These are phyloP conservation scores for Rutpela maculata DNA, from an alignment of 2,888 invertebrate species.

Conservation along the genomic window DNA sequence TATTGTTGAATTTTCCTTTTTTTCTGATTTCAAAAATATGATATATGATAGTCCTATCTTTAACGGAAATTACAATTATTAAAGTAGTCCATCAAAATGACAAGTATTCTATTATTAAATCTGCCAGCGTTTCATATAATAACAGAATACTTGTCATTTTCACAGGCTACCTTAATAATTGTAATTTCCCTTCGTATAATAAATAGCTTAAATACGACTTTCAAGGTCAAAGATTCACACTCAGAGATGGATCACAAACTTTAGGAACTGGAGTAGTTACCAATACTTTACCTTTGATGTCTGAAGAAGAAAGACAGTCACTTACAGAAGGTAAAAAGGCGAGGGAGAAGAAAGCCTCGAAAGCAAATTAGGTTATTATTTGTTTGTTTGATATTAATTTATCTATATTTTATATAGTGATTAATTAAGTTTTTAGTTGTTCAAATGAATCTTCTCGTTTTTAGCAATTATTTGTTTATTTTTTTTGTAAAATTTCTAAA, in stretches of 20 bases:
- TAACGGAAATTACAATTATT: no score
- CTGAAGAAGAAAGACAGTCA: conserved; percentile 81
- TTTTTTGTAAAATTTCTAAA: background rate
- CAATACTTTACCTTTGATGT: conserved; percentile 81
- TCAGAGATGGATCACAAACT: conserved; percentile 88
- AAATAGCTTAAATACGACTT: no score
- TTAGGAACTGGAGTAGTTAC: conserved; percentile 96
- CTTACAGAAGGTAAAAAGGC: conserved; percentile 89
- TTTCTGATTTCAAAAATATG: no score
- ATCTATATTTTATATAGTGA: conserved; percentile 5
- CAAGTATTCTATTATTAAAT: no score
- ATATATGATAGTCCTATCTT: no score
- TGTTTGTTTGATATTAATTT: background rate
- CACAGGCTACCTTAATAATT: no score
- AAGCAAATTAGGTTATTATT: conserved; percentile 38
- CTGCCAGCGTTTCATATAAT: no score
- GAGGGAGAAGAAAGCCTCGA: conserved; percentile 81
- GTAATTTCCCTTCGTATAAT: no score
- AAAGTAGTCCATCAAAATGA: no score
- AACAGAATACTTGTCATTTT: no score
- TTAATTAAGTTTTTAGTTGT: conserved; percentile 7
- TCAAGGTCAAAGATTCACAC: conserved; percentile 95
- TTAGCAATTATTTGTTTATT: background rate
- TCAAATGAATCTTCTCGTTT: background rate
- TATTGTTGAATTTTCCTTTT: no score